Evolutionary conservation across 2,113 vertebrate species (phyloP).

Genomic region (Elephantulus edwardii): DNA sequence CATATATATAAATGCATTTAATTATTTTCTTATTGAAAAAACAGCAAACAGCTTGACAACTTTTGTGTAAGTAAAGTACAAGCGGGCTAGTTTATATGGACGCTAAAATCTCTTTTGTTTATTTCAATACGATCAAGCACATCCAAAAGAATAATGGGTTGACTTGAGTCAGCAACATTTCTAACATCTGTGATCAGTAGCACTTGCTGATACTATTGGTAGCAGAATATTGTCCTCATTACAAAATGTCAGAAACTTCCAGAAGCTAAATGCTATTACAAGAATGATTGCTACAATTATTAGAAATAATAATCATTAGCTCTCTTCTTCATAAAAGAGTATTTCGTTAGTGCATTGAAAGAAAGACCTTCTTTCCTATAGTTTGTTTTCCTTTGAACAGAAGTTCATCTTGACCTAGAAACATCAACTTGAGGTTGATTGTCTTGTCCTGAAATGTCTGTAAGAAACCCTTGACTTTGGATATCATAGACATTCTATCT

Average conservation of each 20-base stretch:
- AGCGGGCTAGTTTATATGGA: background rate
- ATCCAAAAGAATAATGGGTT: background rate
- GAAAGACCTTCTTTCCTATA: background rate
- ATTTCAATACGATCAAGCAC: background rate
- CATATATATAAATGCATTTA: no score
- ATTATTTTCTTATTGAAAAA: background rate
- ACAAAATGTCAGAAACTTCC: slow-evolving; percentile 24
- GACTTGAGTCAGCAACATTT: background rate
- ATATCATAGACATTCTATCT: background rate
- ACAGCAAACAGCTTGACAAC: background rate
- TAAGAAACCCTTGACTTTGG: background rate
- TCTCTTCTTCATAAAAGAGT: background rate
- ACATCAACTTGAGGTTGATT: background rate
- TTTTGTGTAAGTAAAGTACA: background rate
- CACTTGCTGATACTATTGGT: background rate
- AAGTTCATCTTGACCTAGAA: slow-evolving; percentile 20
- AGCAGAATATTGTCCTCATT: background rate
- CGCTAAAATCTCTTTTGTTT: background rate
- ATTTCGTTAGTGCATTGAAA: background rate
- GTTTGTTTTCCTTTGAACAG: background rate
- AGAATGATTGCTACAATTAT: background rate
- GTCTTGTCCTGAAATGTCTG: background rate
- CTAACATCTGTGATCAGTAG: background rate
- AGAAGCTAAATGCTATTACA: background rate
- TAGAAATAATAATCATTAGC: background rate